Base-by-base conservation (phyloP, 2,113 vertebrate genomes). In the Otocyon megalotis region DNA sequence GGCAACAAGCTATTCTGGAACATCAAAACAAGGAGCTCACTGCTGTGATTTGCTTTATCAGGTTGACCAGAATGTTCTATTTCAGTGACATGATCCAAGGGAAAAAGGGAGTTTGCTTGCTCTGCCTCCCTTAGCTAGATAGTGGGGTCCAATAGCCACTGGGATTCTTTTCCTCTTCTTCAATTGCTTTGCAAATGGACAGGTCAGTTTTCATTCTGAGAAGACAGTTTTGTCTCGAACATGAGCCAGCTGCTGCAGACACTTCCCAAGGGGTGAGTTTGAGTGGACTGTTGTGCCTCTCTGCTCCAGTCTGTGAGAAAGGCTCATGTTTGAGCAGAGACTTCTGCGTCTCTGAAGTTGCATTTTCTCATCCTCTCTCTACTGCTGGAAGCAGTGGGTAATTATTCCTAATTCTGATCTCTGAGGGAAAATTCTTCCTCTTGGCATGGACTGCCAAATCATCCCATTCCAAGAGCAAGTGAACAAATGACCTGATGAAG, bases 351-450 rank as follows among this genome's bases (percentile, higher is more conserved):
- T 82, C 80, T 28, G 22, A 89, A 81, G 28, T 0, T 24, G n/a
- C 13, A 35, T 87, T 89, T 82, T 86, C 56, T 85, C 65, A 74
- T 90, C 58, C 48, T 82, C 37, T 30, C 37, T 90, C 53, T 74
- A 54, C 1, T 19, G 3, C 62, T 0, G 4, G 35, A 3, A 71
- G n/a, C 67, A 63, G 12, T 30, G 54, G 54, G 84, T 83, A 93
- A 95, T 83, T 95, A 30, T 69, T 60, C 10, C 43, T 67, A 53
- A 54, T 80, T 95, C 71, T 53, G 87, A 81, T 76, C 32, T 92
- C 65, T 1, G 48, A 74, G 48, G 35, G 50, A 10, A 80, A 79
- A 53, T 72, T 54, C n/a, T 58, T 94, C 22, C 50, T 89, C 22
- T 67, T 94, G 83, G 26, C 28, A 37, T 12, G 32, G 54, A 60